A percentile compares a stretch with the other conserved stretches of the same genome.
These are phyloP conservation scores for Littorina saxatilis DNA, from an alignment of 1,140 invertebrate genomes.

Conservation along the genomic window DNA sequence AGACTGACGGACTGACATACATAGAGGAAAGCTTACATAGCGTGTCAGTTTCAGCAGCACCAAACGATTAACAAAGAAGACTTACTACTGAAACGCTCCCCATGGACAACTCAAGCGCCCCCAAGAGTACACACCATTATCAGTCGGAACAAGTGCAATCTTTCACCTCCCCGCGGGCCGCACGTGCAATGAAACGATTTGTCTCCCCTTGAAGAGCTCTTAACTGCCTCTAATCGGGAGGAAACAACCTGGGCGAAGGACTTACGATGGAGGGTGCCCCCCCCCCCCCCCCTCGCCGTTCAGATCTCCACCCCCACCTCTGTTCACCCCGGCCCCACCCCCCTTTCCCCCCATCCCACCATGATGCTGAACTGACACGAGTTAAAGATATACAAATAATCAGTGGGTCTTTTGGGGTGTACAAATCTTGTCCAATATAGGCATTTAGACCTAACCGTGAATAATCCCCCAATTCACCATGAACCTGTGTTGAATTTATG, in stretches of 20 bases:
- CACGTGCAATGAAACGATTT: slow-evolving; percentile 27
- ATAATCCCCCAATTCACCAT: background rate
- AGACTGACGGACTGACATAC: too few species aligned
- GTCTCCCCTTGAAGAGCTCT: slow-evolving; percentile 29
- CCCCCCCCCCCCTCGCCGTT: too few species aligned
- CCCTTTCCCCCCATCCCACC: too few species aligned
- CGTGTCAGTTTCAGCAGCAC: too few species aligned
- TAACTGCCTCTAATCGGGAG: background rate
- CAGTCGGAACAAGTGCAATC: background rate
- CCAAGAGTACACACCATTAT: background rate
- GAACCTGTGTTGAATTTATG: too few species aligned
- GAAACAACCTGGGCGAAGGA: background rate
- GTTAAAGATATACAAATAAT: background rate
- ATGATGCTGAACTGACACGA: background rate
- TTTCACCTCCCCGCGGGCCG: slow-evolving; percentile 9
- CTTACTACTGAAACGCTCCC: too few species aligned
- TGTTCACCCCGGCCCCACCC: too few species aligned
- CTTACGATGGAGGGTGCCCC: too few species aligned
- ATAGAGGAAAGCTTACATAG: too few species aligned
- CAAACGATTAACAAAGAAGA: too few species aligned
- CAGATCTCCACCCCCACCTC: too few species aligned
- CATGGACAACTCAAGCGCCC: too few species aligned
- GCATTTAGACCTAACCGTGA: background rate
- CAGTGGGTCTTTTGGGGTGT: background rate
- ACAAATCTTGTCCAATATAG: background rate